phyloP scores from a whole-genome alignment of 53 echinoderm and acorn worm genomes.

The Paracentrotus lividus region DNA sequence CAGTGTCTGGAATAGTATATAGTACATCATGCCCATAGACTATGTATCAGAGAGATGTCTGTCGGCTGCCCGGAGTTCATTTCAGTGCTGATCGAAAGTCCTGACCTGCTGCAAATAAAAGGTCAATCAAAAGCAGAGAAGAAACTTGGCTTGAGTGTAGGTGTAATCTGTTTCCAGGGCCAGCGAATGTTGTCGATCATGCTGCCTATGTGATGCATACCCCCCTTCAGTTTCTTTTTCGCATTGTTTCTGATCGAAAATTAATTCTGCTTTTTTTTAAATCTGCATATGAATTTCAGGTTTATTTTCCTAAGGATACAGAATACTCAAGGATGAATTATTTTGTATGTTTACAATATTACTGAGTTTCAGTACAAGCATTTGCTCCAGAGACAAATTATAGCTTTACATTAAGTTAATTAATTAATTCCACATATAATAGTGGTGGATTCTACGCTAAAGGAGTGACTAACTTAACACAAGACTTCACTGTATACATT shows the following conservation, averaged over 20 bases:
- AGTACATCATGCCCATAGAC: neutral
- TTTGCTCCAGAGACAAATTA: too few species aligned
- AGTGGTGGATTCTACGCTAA: too few species aligned
- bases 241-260: neutral
- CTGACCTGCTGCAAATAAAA: slow-evolving; percentile 31
- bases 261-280: too few species aligned
- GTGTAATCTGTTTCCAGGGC: neutral
- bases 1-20: neutral
- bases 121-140: slow-evolving; percentile 18
- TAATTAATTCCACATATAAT: too few species aligned
- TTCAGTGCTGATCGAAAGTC: slow-evolving; percentile 1
- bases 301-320: too few species aligned
- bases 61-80: slow-evolving; percentile 30
- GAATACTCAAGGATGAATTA: too few species aligned
- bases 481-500: too few species aligned
- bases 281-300: too few species aligned
- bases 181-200: neutral
- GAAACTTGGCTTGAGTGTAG: neutral
- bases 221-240: neutral
- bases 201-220: neutral
- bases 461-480: too few species aligned
- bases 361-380: too few species aligned
- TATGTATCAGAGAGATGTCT: neutral
- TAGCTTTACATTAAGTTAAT: too few species aligned
- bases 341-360: too few species aligned